Conservation (phyloP, 1,140 invertebrate species). For the Calosoma granatense region DNA sequence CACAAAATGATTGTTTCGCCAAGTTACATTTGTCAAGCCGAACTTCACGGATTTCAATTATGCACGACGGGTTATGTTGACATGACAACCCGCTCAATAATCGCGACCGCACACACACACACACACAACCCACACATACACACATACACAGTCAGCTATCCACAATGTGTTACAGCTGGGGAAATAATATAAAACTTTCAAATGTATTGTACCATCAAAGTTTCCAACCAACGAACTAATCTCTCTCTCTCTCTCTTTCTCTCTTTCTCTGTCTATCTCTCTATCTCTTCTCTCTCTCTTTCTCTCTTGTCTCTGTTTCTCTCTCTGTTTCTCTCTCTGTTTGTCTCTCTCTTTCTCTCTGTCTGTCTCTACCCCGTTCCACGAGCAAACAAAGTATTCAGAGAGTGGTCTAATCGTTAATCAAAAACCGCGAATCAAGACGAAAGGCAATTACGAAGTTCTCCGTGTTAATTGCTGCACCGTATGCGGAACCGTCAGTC, state of each 20-base stretch:
- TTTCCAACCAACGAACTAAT: no score
- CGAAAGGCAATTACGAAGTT: neutral
- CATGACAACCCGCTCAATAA: neutral
- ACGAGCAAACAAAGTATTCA: neutral
- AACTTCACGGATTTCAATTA: conserved; percentile 18
- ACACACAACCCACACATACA: neutral
- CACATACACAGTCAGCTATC: neutral
- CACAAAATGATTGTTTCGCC: conserved; percentile 16
- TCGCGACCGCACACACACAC: neutral
- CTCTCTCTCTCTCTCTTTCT: no score
- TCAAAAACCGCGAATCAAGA: neutral
- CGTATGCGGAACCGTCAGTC: no score
- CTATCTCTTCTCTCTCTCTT: no score
- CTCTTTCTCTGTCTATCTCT: no score
- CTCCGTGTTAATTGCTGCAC: neutral
- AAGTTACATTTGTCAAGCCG: conserved; percentile 17
- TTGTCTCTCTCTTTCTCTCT: no score
- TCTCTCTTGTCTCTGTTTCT: no score
- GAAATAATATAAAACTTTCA: conserved; percentile 9
- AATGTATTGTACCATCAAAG: no score
- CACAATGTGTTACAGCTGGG: neutral
- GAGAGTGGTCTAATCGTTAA: neutral
- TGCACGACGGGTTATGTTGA: conserved; percentile 12
- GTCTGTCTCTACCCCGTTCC: no score
- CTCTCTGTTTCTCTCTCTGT: no score